Conservation (phyloP, 2,113 vertebrate genomes). For the Pluvianellus socialis region DNA sequence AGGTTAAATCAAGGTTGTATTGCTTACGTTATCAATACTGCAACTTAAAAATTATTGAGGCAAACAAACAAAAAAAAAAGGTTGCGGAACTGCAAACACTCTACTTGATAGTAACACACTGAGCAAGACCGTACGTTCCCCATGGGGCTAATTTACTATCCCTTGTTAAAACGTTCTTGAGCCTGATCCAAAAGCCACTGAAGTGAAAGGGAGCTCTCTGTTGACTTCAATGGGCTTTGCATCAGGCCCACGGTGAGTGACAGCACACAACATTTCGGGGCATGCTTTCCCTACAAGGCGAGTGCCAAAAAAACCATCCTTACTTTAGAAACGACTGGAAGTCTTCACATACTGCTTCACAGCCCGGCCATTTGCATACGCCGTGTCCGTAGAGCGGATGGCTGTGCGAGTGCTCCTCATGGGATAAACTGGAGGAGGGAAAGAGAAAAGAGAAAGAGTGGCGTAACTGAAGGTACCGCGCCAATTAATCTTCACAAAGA, state of each 20-base stretch:
- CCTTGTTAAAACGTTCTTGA: conserved; percentile 58
- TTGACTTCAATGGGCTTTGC: conserved; percentile 51
- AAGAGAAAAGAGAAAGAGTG: background rate
- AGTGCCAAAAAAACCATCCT: conserved; percentile 69
- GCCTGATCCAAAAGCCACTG: conserved; percentile 62
- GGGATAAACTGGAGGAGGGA: conserved; percentile 78
- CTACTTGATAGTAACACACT: conserved; percentile 1
- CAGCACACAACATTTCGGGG: background rate
- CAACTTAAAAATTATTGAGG: conserved; percentile 22
- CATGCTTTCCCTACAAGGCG: conserved; percentile 30
- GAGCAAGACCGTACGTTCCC: conserved; percentile 38
- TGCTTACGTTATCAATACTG: conserved; percentile 18
- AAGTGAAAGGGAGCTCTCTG: conserved; percentile 56
- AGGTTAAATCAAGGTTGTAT: conserved; percentile 35
- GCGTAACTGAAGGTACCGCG: background rate
- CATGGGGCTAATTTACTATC: conserved; percentile 53
- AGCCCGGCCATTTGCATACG: conserved; percentile 99
- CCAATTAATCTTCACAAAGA: background rate
- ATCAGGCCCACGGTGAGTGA: conserved; percentile 26
- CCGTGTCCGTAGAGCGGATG: conserved; percentile 97
- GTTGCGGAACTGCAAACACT: background rate
- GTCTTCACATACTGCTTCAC: conserved; percentile 96
- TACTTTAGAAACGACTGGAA: conserved; percentile 98
- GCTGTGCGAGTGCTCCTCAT: conserved; percentile 89
- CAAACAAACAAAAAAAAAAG: background rate